These are phyloP conservation scores for Zaprionus capensis DNA, from an alignment of 1,140 invertebrate species.

Conservation along the genomic window DNA sequence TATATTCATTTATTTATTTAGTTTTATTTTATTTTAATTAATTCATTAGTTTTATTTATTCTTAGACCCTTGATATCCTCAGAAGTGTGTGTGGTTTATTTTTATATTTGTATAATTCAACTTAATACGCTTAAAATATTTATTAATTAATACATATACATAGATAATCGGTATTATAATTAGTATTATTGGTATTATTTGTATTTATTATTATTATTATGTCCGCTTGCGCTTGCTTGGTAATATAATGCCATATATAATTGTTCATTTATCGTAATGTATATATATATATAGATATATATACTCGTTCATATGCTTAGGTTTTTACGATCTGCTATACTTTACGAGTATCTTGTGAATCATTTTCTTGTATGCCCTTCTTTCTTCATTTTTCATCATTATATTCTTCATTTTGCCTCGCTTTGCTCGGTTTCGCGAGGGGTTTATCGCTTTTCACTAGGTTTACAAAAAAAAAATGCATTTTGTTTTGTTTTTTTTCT, in stretches of 20 bases:
- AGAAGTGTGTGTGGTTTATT: constrained; percentile 73
- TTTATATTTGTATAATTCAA: constrained; percentile 65
- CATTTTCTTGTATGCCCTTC: constrained; percentile 20
- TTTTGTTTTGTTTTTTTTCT: constrained; percentile 24
- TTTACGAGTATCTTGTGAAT: constrained; percentile 34
- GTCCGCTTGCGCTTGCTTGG: constrained; percentile 45
- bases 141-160: constrained; percentile 51
- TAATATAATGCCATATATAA: constrained; percentile 77
- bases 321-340: constrained; percentile 43
- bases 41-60: constrained; percentile 82
- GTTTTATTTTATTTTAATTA: constrained; percentile 63
- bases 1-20: constrained; percentile 82
- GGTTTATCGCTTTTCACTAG: constrained; percentile 48
- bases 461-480: constrained; percentile 67
- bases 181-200: constrained; percentile 57
- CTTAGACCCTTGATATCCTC: constrained; percentile 82
- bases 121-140: constrained; percentile 68
- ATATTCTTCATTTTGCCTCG: constrained; percentile 10
- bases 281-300: constrained; percentile 41
- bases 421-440: constrained; percentile 27
- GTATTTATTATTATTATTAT: constrained; percentile 41
- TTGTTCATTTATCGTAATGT: constrained; percentile 56
- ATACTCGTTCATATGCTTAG: constrained; percentile 59
- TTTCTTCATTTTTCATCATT: background rate
- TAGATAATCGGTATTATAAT: constrained; percentile 60